Percentiles rank a stretch among this genome's conserved stretches.
These are phyloP conservation scores for Formica aserva DNA, from an alignment of 2,888 invertebrate species.

Conservation along the genomic window DNA sequence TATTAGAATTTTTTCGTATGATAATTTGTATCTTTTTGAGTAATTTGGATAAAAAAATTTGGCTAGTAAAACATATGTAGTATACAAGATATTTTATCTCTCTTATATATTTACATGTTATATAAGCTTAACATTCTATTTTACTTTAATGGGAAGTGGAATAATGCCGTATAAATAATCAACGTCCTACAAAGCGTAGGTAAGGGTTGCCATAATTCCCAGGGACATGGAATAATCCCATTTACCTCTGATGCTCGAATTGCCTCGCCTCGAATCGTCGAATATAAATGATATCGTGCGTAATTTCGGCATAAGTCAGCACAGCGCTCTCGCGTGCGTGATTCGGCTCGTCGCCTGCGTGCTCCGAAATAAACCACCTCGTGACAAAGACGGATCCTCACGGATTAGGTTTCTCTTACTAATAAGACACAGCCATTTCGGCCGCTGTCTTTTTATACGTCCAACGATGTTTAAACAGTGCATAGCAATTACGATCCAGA, in stretches of 20 bases:
- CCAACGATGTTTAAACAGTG: background rate
- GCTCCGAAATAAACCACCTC: constrained; percentile 55
- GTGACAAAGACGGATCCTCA: constrained; percentile 63
- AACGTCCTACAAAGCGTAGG: constrained; percentile 17
- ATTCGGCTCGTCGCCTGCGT: constrained; percentile 61
- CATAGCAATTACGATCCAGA: background rate
- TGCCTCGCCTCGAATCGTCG: constrained; percentile 50
- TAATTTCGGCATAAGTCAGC: constrained; percentile 55
- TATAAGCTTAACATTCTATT: constrained; percentile 17
- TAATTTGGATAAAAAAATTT: background rate
- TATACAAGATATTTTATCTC: background rate
- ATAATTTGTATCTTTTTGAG: constrained; percentile 12
- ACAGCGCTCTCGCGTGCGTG: constrained; percentile 62
- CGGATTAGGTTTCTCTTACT: constrained; percentile 32
- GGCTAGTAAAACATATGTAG: background rate
- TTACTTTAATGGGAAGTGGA: constrained; percentile 6
- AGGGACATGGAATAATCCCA: constrained; percentile 77
- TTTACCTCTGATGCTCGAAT: constrained; percentile 66
- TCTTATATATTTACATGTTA: constrained; percentile 10
- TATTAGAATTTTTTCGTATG: background rate
- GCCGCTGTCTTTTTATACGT: background rate
- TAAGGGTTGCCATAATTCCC: constrained; percentile 68
- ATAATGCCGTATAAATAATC: constrained; percentile 29
- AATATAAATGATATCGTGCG: constrained; percentile 48
- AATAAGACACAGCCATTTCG: constrained; percentile 4